phyloP scores from a whole-genome alignment of 2,797 vertebrate species.

The Lepilemur ruficaudatus region DNA sequence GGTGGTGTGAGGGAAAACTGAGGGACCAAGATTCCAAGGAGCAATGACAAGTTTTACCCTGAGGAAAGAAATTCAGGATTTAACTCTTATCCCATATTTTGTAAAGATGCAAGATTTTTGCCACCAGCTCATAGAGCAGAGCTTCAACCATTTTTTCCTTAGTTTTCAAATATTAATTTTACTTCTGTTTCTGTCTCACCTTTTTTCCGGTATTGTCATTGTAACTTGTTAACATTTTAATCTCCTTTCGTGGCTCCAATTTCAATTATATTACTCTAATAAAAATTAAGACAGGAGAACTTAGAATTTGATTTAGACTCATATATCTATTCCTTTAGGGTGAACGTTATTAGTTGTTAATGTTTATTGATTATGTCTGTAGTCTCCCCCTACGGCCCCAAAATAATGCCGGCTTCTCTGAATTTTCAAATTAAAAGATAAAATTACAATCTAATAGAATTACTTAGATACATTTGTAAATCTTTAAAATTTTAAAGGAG shows the following conservation, averaged over 20 bases:
- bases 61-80: neutral
- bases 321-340: neutral
- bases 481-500: neutral
- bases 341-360: neutral
- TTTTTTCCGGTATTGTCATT: neutral
- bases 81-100: neutral
- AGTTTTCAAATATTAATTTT: neutral
- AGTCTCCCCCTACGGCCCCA: neutral
- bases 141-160: neutral
- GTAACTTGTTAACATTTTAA: conserved; percentile 1
- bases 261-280: neutral
- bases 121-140: neutral
- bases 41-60: neutral
- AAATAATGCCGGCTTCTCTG: neutral
- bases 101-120: neutral
- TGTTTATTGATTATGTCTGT: neutral
- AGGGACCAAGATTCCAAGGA: neutral
- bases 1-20: accelerated
- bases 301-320: neutral
- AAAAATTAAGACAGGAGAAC: neutral
- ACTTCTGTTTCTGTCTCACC: neutral
- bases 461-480: neutral
- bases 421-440: conserved; percentile 29
- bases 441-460: neutral
- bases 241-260: neutral